Evolutionary conservation across 2,113 vertebrate genomes (phyloP).

Genomic region (Macaca mulatta): DNA sequence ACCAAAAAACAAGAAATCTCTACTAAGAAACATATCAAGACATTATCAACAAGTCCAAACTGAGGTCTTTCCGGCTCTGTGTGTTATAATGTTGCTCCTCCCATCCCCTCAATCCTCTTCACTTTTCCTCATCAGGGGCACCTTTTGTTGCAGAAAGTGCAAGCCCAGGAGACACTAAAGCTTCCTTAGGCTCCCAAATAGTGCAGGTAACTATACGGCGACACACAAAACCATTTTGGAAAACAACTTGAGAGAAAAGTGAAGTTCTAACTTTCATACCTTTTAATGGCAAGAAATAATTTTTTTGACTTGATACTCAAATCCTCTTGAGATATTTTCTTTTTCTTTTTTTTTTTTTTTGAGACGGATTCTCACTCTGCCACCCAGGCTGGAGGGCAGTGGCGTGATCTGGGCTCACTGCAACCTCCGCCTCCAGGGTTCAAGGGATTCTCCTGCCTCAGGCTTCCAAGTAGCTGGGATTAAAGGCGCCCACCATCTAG

Average conservation of each 20-base stretch:
- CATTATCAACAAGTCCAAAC: not conserved
- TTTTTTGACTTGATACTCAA: not conserved
- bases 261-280: not conserved
- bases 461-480: no score
- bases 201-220: not conserved
- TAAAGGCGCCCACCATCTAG: no score
- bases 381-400: no score
- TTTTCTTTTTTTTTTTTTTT: no score
- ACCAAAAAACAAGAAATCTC: not conserved
- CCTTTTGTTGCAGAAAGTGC: not conserved
- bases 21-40: not conserved
- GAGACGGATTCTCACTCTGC: no score
- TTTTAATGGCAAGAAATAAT: not conserved
- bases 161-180: not conserved
- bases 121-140: not conserved
- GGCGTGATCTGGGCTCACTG: no score
- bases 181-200: not conserved
- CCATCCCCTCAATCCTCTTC: not conserved
- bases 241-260: not conserved
- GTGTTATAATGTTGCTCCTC: not conserved
- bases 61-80: not conserved
- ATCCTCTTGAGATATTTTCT: not conserved
- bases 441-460: no score
- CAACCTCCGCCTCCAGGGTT: no score
- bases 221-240: not conserved